Evolutionary conservation across 2,797 vertebrate genomes (phyloP).

Genomic region (Pelochelys cantorii): DNA sequence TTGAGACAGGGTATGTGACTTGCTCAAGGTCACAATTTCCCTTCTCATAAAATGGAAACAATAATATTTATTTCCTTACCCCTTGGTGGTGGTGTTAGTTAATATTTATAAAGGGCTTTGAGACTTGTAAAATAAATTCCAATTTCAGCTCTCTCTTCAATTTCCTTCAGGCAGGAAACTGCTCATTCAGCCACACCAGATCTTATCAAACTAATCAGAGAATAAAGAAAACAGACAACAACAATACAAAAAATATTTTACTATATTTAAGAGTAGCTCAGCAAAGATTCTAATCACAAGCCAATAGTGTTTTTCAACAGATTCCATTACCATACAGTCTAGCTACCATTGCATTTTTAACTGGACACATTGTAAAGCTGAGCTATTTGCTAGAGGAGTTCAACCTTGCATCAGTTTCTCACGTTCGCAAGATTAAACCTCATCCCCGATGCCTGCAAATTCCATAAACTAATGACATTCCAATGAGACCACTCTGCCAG

Average conservation of each 20-base stretch:
- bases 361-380: not conserved
- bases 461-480: not conserved
- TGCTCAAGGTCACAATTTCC: not conserved
- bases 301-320: not conserved
- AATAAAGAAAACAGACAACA: not conserved
- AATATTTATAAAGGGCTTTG: not conserved
- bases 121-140: not conserved
- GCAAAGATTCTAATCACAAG: not conserved
- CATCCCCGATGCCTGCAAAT: not conserved
- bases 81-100: not conserved
- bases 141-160: fast-evolving
- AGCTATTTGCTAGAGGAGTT: not conserved
- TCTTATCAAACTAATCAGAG: not conserved
- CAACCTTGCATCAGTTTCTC: not conserved
- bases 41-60: not conserved
- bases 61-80: not conserved
- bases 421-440: not conserved
- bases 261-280: not conserved
- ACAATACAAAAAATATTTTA: not conserved
- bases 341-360: not conserved
- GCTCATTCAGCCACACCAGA: not conserved
- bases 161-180: not conserved
- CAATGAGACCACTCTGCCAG: not conserved
- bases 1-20: not conserved
- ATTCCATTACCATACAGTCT: not conserved